A percentile compares a stretch with the other conserved stretches of the same genome.
These are phyloP conservation scores for Merodon equestris DNA, from an alignment of 2,888 invertebrate genomes.

Conservation along the genomic window DNA sequence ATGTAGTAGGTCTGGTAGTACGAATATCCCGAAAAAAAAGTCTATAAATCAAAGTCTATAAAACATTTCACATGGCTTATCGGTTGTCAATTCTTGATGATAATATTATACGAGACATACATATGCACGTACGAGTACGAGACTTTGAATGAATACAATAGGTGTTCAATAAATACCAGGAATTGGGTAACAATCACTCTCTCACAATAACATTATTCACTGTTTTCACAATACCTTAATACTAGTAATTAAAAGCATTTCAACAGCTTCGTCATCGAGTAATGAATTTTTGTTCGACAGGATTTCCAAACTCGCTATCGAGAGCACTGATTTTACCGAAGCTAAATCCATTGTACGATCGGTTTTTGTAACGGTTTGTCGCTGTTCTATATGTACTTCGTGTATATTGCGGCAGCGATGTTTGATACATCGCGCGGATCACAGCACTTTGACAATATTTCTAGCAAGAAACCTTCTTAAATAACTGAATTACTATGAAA, in stretches of 20 bases:
- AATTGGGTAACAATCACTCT: too few species aligned
- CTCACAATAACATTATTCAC: too few species aligned
- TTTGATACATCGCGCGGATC: conserved; percentile 35
- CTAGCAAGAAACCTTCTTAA: conserved; percentile 14
- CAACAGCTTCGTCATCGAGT: conserved; percentile 16
- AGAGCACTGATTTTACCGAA: conserved; percentile 38
- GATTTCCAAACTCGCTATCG: conserved; percentile 30
- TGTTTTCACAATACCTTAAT: conserved; percentile 24
- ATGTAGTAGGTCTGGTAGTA: too few species aligned
- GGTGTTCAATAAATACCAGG: too few species aligned
- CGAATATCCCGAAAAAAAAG: too few species aligned
- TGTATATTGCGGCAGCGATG: conserved; percentile 10
- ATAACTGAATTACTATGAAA: conserved; percentile 5
- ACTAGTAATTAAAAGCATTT: conserved; percentile 13
- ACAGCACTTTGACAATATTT: conserved; percentile 30
- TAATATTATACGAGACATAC: too few species aligned
- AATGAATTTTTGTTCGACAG: conserved; percentile 19
- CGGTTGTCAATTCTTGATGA: too few species aligned
- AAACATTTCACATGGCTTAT: conserved; percentile 1
- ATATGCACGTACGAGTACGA: too few species aligned
- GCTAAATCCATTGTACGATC: conserved; percentile 23
- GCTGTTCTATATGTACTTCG: background rate
- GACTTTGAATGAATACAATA: too few species aligned
- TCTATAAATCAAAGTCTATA: background rate
- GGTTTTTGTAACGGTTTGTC: too few species aligned